Percentiles rank a stretch among this genome's conserved stretches.
Evolutionary conservation across 2,888 invertebrate species (phyloP).

Genomic region (Amphipoea lucens): DNA sequence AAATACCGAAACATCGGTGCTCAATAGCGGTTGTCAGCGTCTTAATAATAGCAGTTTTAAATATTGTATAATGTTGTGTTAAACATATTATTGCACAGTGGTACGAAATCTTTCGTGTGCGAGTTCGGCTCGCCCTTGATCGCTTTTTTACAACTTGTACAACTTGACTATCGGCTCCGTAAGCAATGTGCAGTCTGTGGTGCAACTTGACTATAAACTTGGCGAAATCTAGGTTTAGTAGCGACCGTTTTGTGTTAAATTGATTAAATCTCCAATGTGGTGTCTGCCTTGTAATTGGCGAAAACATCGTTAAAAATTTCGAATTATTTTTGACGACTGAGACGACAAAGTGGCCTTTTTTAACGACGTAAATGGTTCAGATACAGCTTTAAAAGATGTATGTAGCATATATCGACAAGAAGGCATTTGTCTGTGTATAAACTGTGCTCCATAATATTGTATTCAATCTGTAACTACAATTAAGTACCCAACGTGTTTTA

Average conservation of each 20-base stretch:
- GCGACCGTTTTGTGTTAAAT: background rate
- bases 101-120: background rate
- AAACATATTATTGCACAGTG: background rate
- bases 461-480: background rate
- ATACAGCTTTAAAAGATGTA: background rate
- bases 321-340: background rate
- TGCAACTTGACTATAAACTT: constrained; percentile 24
- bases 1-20: no score
- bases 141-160: constrained; percentile 21
- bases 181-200: background rate
- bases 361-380: no score
- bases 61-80: background rate
- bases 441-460: background rate
- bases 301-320: background rate
- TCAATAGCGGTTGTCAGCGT: no score
- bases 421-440: background rate
- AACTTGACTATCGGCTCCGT: background rate
- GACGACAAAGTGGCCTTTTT: no score
- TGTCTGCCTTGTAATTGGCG: background rate
- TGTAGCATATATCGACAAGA: background rate
- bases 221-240: constrained; percentile 21
- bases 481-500: no score
- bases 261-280: background rate
- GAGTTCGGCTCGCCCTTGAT: background rate
- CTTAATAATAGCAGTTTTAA: background rate